Conservation (phyloP, 1,140 invertebrate species). For the Sitobion miscanthi region DNA sequence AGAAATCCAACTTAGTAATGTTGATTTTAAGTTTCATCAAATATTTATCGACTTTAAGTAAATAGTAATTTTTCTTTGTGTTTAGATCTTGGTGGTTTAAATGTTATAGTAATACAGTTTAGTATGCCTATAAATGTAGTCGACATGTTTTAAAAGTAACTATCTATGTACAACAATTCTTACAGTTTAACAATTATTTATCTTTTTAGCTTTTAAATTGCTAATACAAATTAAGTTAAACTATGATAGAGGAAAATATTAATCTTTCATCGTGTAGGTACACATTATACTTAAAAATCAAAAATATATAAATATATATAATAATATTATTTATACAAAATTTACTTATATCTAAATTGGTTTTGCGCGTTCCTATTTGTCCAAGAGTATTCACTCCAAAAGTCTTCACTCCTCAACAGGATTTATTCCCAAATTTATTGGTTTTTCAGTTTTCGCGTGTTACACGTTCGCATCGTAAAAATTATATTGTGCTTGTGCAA, state of each 20-base stretch:
- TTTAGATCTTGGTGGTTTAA: background rate
- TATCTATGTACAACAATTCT: background rate
- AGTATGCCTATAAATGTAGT: background rate
- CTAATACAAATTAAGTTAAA: background rate
- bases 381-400: background rate
- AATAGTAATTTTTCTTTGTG: background rate
- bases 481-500: background rate
- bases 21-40: constrained; percentile 17
- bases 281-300: too few species aligned
- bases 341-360: background rate
- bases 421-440: background rate
- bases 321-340: background rate
- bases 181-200: background rate
- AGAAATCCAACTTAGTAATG: background rate
- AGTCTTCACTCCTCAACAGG: background rate
- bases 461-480: constrained; percentile 13
- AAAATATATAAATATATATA: background rate
- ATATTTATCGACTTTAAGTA: background rate
- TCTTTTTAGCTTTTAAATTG: background rate
- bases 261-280: background rate
- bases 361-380: background rate
- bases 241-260: background rate
- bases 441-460: background rate
- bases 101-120: background rate
- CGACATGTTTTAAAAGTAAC: background rate